Evolutionary conservation across 2,888 invertebrate genomes (phyloP).

Genomic region (Andrena camellia): DNA sequence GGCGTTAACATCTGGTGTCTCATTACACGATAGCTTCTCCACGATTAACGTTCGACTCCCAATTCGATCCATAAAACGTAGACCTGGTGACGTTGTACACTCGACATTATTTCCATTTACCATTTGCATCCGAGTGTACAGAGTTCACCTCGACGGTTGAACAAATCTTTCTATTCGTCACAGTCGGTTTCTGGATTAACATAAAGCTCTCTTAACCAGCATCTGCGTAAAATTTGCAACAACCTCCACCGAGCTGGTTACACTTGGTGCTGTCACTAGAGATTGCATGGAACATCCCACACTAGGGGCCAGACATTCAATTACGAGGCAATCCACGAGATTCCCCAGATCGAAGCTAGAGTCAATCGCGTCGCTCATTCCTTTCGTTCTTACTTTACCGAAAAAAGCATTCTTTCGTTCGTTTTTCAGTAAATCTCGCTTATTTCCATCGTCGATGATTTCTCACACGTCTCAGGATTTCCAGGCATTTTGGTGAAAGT

Average conservation of each 20-base stretch:
- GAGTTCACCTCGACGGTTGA: not conserved
- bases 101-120: not conserved
- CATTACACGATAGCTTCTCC: too few relatives aligned
- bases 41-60: too few relatives aligned
- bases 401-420: not conserved
- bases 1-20: too few relatives aligned
- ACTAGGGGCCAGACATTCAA: constrained; percentile 38
- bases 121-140: not conserved
- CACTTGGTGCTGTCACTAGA: constrained; percentile 54
- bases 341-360: constrained; percentile 7
- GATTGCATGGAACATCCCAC: constrained; percentile 63
- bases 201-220: not conserved
- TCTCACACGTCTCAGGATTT: too few relatives aligned
- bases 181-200: not conserved
- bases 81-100: too few relatives aligned
- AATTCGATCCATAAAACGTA: too few relatives aligned
- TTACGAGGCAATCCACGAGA: constrained; percentile 42
- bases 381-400: not conserved
- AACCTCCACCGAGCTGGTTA: constrained; percentile 53
- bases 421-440: too few relatives aligned
- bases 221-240: constrained; percentile 8
- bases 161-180: not conserved
- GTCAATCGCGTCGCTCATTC: constrained; percentile 13
- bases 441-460: not conserved
- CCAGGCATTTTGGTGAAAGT: too few relatives aligned